Evolutionary conservation across 2,888 invertebrate species (phyloP), one percentile per base, ranked within the genome.

Genomic region (Xestia xanthographa): DNA sequence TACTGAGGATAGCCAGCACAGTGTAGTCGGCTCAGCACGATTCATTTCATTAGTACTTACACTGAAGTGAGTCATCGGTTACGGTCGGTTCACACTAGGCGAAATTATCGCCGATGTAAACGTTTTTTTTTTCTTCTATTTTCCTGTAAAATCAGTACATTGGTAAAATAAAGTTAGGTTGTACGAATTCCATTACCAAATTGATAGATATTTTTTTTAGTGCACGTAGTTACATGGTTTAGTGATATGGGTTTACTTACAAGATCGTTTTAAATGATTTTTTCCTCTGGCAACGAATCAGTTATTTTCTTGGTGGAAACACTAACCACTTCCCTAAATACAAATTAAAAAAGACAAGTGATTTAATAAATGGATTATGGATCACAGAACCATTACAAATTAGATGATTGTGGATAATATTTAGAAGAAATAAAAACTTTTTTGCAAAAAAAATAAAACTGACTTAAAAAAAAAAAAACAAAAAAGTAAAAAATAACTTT

Each of bases 11-110:
- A 75, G 58, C 79, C 70, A 71, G 53, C 66, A 60, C 68, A 73
- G 45, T 71, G 58, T 80, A 75, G 75, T 50, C 48, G 81, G 78
- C 65, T 77, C 79, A 83, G 69, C 88, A 72, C 84, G 78, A 82
- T 68, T 87, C 83, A 81, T 80, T 75, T 82, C 85, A 85, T 87
- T 88, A 85, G 72, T 80, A 80, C 70, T 76, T 66, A 76, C 82
- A 80, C 71, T 69, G 34, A 71, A 74, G 65, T 88, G 87, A 87
- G 79, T 87, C 89, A 87, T 81, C 66, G 67, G 77, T 73, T 72
- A 82, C 72, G 77, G 80, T 66, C 65, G 76, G 69, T 56, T 58
- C 66, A 83, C 87, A 83, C 83, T 81, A 56, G 26, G 22, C 26
- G 72, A 83, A 41, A 12, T 58, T 48, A 58, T 71, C 34, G 62